Evolutionary conservation across 2,888 invertebrate genomes (phyloP), one percentile per base, ranked within the genome.

Genomic region (Tiliacea citrago): DNA sequence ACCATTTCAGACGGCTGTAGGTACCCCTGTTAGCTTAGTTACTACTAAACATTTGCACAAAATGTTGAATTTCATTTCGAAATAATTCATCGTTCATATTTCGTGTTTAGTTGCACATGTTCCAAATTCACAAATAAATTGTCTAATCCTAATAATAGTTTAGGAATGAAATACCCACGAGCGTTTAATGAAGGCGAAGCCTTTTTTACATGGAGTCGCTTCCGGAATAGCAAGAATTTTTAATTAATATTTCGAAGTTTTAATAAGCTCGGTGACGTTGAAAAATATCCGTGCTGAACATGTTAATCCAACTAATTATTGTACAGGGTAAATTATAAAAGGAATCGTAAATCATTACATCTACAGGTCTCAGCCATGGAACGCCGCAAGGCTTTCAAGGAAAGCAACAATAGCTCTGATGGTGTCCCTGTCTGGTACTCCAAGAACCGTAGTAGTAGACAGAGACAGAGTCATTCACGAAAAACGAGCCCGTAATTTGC

Each of bases 401-500:
- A 94, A 95, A 93, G 86, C n/a, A n/a, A 92, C 93, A 95, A 94
- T 92, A 88, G 91, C 87, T 86, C 80, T 90, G 86, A 88, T 85
- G 89, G 86, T 88, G 86, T 95, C 95, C 91, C 91, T 94, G 88
- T 96, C 93, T 91, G 81, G 81, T 85, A 84, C 82, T 77, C 78
- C 85, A 82, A 81, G 83, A 84, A 85, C 77, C 76, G 79, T 82
- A 81, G 82, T 65, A 91, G 85, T 79, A 90, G 94, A 96, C 88
- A 91, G 95, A 94, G 95, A 95, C 86, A 86, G 89, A 83, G 77
- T 79, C 89, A 90, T 93, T 92, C 90, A 94, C 92, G 93, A 94
- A 95, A 94, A 94, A 90, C 90, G 89, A 91, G 93, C 89, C 93
- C 92, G 91, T 95, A 96, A 96, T 96, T 96, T 96, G 95, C 95